Evolutionary conservation across 2,888 invertebrate species (phyloP), one percentile per base, ranked within the genome.

Genomic region (Tetanocera ferruginea): DNA sequence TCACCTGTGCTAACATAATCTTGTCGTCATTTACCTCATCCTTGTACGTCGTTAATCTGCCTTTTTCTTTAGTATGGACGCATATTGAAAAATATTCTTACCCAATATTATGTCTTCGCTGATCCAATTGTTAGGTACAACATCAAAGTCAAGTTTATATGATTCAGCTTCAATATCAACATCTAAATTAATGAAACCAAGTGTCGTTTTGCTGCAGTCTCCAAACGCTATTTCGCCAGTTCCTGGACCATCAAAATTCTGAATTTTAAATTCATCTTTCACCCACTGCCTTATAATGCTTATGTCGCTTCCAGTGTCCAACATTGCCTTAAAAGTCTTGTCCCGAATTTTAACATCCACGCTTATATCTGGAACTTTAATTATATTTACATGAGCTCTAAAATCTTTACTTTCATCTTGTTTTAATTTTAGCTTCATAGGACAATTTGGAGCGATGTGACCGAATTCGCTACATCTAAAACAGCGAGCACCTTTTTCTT

Each of bases 371-470:
- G n/a, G n/a, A n/a, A n/a, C n/a, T n/a, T n/a, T n/a, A n/a, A n/a
- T n/a, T n/a, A n/a, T n/a, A n/a, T 57, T 57, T 57, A n/a, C 19
- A 5, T n/a, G 55, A 57, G 55, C 55, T 0, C 2, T 4, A 17
- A 57, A 57, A 57, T 57, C n/a, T 57, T 57, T 57, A n/a, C 17
- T 57, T 57, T n/a, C 55, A 23, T 57, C 55, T 57, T 14, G 55
- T 5, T n/a, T 57, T n/a, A 0, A 11, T 57, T 3, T 57, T 11
- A 0, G 3, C 55, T n/a, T 57, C 8, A 23, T 57, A 14, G 55
- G 55, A 57, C 55, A 57, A 57, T 19, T 57, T 57, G 19, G 55
- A 0, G 55, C 55, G 3, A 57, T 57, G n/a, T 19, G 55, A 57
- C 55, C 55, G 23, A 57, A 57, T 17, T 57, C 55, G 17, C 57